Percentiles rank a stretch among this genome's conserved stretches.
phyloP scores from a whole-genome alignment of 2,888 invertebrate species.

The Scotopteryx bipunctaria region DNA sequence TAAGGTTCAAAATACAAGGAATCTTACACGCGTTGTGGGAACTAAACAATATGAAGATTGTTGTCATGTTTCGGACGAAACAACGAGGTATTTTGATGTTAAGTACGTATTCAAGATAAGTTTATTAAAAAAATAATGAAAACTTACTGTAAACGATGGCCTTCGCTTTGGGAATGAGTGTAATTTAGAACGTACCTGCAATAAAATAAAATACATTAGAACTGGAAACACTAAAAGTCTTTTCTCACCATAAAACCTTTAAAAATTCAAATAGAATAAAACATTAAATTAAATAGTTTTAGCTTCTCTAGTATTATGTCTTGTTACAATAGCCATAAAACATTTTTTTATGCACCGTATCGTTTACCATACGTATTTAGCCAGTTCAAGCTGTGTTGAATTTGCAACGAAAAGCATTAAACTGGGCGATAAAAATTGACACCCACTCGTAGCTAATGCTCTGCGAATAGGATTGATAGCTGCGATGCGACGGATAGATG shows the following conservation, averaged over 20 bases:
- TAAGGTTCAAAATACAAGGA: conserved; percentile 24
- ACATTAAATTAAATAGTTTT: not conserved
- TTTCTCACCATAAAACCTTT: conserved; percentile 5
- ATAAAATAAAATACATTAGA: conserved; percentile 42
- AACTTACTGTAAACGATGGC: conserved; percentile 36
- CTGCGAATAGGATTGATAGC: conserved; percentile 21
- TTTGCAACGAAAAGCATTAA: not conserved
- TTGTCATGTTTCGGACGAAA: conserved; percentile 40
- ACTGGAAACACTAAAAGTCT: conserved; percentile 3
- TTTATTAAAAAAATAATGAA: conserved; percentile 36
- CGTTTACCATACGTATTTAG: too few species aligned
- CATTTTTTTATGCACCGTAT: not conserved
- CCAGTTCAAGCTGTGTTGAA: not conserved
- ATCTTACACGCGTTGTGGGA: not conserved
- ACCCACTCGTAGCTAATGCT: conserved; percentile 17
- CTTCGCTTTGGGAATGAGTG: conserved; percentile 27
- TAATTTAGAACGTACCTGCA: conserved; percentile 51
- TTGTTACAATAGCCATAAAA: not conserved
- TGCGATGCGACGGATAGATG: conserved; percentile 20
- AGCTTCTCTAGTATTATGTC: not conserved
- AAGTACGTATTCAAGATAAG: conserved; percentile 33
- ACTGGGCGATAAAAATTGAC: conserved; percentile 20
- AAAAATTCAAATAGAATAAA: conserved; percentile 2
- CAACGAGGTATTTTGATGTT: conserved; percentile 26
- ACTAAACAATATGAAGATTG: conserved; percentile 35